Evolutionary conservation across 2,113 vertebrate genomes (phyloP).

Genomic region (Cyanistes caeruleus): DNA sequence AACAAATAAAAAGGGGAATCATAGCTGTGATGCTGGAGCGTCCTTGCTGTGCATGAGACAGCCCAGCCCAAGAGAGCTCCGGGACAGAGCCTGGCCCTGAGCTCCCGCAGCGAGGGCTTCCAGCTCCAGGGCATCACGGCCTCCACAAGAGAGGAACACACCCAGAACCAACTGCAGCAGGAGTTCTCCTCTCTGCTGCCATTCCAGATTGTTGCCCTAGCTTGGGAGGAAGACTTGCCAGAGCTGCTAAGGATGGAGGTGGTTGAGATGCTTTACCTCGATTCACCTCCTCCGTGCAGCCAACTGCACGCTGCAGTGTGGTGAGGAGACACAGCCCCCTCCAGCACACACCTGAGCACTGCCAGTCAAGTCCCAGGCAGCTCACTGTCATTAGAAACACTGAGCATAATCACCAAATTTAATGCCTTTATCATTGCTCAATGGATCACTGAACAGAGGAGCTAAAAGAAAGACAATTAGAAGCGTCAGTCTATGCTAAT

Average conservation of each 20-base stretch:
- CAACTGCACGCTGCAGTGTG: neutral
- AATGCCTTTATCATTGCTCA: slow-evolving; percentile 74
- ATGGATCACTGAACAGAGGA: slow-evolving; percentile 72
- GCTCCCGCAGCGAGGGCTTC: neutral
- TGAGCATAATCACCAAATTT: slow-evolving; percentile 73
- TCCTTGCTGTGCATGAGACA: neutral
- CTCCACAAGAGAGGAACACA: neutral
- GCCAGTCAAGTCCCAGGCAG: slow-evolving; percentile 47
- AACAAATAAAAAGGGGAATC: neutral
- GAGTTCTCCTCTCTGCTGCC: neutral
- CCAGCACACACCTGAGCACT: slow-evolving; percentile 56
- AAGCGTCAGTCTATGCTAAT: slow-evolving; percentile 35
- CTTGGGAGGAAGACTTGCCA: neutral
- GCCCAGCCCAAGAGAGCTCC: neutral
- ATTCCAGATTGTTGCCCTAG: neutral
- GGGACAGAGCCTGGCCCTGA: neutral
- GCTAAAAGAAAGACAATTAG: slow-evolving; percentile 72
- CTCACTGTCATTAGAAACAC: slow-evolving; percentile 66
- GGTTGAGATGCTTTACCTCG: neutral
- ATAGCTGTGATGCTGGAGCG: fast-evolving
- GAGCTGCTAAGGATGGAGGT: neutral
- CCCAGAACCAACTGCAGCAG: neutral
- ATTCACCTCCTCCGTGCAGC: neutral
- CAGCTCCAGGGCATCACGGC: neutral
- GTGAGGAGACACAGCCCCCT: neutral